Evolutionary conservation across 2,888 invertebrate species (phyloP).

Genomic region (Cephonodes hylas): DNA sequence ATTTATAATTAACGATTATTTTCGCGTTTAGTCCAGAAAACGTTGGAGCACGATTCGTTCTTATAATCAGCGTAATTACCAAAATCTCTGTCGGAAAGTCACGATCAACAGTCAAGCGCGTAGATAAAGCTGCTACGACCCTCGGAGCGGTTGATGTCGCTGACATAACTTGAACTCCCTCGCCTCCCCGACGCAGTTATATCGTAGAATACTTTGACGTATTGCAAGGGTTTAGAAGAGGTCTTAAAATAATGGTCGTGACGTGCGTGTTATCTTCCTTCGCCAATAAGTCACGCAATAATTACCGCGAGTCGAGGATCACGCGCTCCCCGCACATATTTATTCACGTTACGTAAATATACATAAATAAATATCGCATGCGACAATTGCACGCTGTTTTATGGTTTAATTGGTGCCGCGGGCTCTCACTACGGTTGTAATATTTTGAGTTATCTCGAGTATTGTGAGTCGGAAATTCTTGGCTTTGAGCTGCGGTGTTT

Average conservation of each 20-base stretch:
- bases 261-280: constrained; percentile 74
- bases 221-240: constrained; percentile 27
- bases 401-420: constrained; percentile 53
- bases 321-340: constrained; percentile 71
- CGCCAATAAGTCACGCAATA: constrained; percentile 80
- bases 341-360: constrained; percentile 67
- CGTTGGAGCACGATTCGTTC: constrained; percentile 54
- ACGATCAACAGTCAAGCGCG: constrained; percentile 73
- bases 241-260: constrained; percentile 48
- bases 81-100: constrained; percentile 75
- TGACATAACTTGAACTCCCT: constrained; percentile 47
- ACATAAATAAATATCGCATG: constrained; percentile 60
- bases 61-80: constrained; percentile 77
- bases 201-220: constrained; percentile 15
- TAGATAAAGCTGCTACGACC: constrained; percentile 74
- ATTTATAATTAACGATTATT: neutral
- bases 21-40: constrained; percentile 22
- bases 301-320: constrained; percentile 73
- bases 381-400: constrained; percentile 60
- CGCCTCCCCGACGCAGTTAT: constrained; percentile 19
- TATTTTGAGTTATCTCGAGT: constrained; percentile 35
- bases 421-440: constrained; percentile 35
- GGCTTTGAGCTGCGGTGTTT: neutral
- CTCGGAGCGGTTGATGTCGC: constrained; percentile 54
- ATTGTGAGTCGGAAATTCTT: constrained; percentile 10